Evolutionary conservation across 2,113 vertebrate genomes (phyloP).

Genomic region (Ceyx cyanopectus): DNA sequence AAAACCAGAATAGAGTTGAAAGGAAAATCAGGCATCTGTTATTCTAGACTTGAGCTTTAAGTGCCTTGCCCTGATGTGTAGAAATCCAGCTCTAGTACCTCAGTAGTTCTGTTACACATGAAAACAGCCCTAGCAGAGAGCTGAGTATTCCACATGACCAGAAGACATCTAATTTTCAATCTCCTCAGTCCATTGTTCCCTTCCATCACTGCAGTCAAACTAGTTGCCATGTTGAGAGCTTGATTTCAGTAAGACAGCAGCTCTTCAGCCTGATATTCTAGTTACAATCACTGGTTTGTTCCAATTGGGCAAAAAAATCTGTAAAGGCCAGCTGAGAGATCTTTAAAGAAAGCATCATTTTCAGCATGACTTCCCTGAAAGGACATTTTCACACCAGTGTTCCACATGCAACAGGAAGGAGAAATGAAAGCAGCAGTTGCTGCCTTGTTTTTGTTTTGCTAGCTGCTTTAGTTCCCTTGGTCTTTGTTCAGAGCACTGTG

Average conservation of each 20-base stretch:
- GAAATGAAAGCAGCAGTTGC: background rate
- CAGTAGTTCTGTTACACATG: background rate
- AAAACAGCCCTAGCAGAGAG: background rate
- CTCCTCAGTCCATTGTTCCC: background rate
- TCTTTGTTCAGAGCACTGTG: background rate
- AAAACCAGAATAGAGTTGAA: background rate
- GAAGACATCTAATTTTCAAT: background rate
- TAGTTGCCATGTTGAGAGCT: background rate
- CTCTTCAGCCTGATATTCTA: background rate
- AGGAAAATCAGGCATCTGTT: background rate
- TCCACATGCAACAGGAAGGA: background rate
- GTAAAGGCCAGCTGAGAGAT: background rate
- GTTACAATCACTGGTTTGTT: background rate
- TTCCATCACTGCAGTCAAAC: background rate
- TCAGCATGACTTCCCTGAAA: background rate
- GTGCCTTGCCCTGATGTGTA: background rate
- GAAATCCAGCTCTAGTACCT: background rate
- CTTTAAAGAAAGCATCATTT: background rate
- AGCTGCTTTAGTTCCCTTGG: background rate
- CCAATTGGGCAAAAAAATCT: background rate
- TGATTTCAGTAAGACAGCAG: background rate
- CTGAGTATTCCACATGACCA: background rate
- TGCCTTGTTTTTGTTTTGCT: background rate
- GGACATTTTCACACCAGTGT: background rate
- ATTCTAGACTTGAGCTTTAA: background rate